Evolutionary conservation across 2,797 vertebrate genomes (phyloP).

Genomic region (Intellagama lesueurii): DNA sequence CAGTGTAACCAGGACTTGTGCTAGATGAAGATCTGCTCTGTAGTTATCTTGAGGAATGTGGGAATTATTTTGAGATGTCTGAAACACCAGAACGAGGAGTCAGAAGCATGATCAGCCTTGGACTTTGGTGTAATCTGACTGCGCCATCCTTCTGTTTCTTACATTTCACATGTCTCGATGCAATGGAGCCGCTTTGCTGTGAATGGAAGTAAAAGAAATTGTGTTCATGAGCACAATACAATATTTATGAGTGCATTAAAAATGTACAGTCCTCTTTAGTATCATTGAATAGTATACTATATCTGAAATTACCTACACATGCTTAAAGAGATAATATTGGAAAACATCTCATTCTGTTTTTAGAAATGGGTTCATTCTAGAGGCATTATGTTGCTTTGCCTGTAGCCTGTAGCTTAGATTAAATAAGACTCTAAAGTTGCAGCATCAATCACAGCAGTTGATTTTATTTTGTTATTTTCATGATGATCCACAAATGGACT

Average conservation of each 20-base stretch:
- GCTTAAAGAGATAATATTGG: background rate
- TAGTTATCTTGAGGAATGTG: background rate
- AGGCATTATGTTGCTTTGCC: background rate
- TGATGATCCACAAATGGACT: too few relatives aligned
- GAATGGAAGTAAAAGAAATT: slow-evolving; percentile 18
- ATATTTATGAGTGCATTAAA: slow-evolving; percentile 20
- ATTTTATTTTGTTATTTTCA: background rate
- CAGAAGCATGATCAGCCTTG: too few relatives aligned
- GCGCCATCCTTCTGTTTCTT: background rate
- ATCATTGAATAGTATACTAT: slow-evolving; percentile 1
- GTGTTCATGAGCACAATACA: background rate
- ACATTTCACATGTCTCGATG: background rate
- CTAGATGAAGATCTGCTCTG: background rate
- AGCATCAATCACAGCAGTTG: background rate
- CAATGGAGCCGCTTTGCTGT: background rate
- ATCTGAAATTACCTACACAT: slow-evolving; percentile 20
- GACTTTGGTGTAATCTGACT: background rate
- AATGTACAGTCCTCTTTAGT: slow-evolving; percentile 10
- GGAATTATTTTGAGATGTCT: background rate
- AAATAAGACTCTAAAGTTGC: background rate
- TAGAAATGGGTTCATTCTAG: background rate
- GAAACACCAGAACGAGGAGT: background rate
- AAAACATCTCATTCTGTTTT: slow-evolving; percentile 18
- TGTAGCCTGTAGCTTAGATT: background rate
- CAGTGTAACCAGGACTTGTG: too few relatives aligned